Evolutionary conservation across 1,140 invertebrate species (phyloP), one percentile per base, ranked within the genome.

Genomic region (Nomia melanderi): DNA sequence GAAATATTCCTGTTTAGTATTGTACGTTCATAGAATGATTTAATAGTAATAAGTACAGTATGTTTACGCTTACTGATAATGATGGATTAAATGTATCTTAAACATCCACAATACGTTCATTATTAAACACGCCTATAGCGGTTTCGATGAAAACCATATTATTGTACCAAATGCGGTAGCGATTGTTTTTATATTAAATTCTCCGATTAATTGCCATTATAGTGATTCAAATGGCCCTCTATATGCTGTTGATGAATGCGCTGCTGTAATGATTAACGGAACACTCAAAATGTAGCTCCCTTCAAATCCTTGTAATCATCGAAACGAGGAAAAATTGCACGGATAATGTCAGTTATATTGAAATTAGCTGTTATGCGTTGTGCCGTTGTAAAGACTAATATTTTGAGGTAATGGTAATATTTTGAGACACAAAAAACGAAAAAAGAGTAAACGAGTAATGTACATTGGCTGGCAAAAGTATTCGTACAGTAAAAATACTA

Each of bases 211-310:
- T 79, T 59, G 62, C 65, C 41, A 9, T 50, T 56, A 27, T 39
- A 63, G 12, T 25, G 64, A 14, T 80, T 80, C 65, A 53, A 79
- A 70, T 64, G 65, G 56, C 64, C n/a, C 31, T 79, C 77, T 64
- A 70, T 57, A 77, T 71, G 66, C 64, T 31, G 39, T 29, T 50
- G 50, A 31, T 59, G 66, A 75, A 57, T 57, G 65, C 31, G 39
- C 36, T 65, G 74, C 64, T 79, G 33, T 41, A 79, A 77, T 39
- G 50, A 12, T 63, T 50, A 65, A 60, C 44, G n/a, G 27, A 77
- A 23, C 54, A 31, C 66, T 70, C 41, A 57, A 77, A 59, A 53
- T 65, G 20, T 25, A 77, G 53, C 59, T 63, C 62, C 54, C 62
- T 81, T 74, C 56, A 12, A 7, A 14, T 0, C 11, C 23, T 11